phyloP scores from a whole-genome alignment of 1,140 invertebrate genomes.

The roundworm (Caenorhabditis elegans) region DNA sequence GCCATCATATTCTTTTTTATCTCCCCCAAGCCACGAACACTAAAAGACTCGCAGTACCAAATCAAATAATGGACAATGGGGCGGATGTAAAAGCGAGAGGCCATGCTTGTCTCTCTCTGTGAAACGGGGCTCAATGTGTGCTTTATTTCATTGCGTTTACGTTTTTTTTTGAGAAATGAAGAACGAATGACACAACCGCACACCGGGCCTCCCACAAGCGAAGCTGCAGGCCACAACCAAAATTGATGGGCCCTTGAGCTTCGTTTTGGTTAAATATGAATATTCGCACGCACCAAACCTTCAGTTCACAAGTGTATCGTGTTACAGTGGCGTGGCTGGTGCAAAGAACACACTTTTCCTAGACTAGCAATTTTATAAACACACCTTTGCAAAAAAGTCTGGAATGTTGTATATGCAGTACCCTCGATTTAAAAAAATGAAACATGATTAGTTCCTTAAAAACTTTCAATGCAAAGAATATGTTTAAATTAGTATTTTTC shows the following conservation, averaged over 20 bases:
- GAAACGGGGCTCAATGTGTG: constrained; percentile 8
- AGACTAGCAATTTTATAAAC: background rate
- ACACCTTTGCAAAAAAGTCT: no score
- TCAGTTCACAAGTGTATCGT: background rate
- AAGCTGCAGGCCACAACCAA: no score
- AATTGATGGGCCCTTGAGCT: background rate
- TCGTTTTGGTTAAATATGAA: constrained; percentile 1
- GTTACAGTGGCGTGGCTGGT: background rate
- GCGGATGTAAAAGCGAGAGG: background rate
- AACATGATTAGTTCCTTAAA: no score
- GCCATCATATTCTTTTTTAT: constrained; percentile 8
- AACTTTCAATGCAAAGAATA: no score
- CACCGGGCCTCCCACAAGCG: background rate
- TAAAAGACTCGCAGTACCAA: constrained; percentile 4
- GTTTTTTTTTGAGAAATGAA: background rate
- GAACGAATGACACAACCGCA: background rate
- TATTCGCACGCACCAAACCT: constrained; percentile 22
- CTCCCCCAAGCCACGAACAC: constrained; percentile 18
- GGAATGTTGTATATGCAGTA: no score
- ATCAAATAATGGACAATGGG: constrained; percentile 29
- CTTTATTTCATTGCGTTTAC: constrained; percentile 23
- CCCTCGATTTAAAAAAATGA: no score
- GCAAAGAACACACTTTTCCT: background rate
- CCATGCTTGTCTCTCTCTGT: background rate
- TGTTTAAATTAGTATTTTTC: no score